phyloP scores from a whole-genome alignment of 2,888 invertebrate species.

The Ennomos fuscantarius region DNA sequence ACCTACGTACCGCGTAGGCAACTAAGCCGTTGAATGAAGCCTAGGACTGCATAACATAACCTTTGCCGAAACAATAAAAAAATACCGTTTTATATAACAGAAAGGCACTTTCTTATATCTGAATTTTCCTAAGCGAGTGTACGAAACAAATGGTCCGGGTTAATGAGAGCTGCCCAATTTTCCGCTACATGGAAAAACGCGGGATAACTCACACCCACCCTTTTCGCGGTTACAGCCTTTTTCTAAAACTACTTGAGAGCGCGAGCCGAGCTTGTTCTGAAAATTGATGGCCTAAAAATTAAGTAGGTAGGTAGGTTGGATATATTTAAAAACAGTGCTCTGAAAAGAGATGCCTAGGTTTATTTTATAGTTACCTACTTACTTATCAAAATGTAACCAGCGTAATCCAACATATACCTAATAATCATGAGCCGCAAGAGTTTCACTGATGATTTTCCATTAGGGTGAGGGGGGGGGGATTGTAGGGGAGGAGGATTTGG shows the following conservation, averaged over 20 bases:
- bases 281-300: slow-evolving; percentile 35
- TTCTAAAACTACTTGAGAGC: slow-evolving; percentile 37
- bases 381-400: too few species aligned
- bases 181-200: slow-evolving; percentile 42
- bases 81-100: slow-evolving; percentile 8
- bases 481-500: too few species aligned
- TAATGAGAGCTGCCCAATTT: slow-evolving; percentile 70
- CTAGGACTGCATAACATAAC: too few species aligned
- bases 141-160: slow-evolving; percentile 63
- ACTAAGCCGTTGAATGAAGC: too few species aligned
- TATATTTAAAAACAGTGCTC: background rate
- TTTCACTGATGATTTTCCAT: too few species aligned
- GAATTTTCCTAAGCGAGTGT: slow-evolving; percentile 35
- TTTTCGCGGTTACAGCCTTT: slow-evolving; percentile 46
- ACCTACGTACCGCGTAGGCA: too few species aligned
- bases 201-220: slow-evolving; percentile 51
- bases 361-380: too few species aligned
- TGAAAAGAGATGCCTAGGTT: too few species aligned
- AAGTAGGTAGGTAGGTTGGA: slow-evolving; percentile 4
- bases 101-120: slow-evolving; percentile 24
- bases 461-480: too few species aligned
- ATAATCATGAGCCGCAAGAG: too few species aligned
- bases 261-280: slow-evolving; percentile 31
- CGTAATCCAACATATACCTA: too few species aligned
- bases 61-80: slow-evolving; percentile 1